Evolutionary conservation across 2,888 invertebrate species (phyloP).

Genomic region (Cybosia mesomella): DNA sequence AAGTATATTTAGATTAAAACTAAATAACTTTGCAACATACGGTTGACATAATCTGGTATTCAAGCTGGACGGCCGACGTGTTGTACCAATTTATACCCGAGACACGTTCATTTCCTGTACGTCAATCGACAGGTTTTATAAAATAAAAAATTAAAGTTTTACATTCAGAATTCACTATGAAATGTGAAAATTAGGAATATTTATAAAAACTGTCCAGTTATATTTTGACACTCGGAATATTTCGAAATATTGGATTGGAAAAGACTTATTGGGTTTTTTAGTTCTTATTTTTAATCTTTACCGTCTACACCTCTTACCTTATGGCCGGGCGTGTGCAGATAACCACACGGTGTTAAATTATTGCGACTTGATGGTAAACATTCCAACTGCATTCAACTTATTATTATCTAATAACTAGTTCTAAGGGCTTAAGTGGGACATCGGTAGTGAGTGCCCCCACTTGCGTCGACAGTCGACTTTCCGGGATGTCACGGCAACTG

Average conservation of each 20-base stretch:
- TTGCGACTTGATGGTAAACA: conserved; percentile 14
- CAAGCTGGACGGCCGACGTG: conserved; percentile 10
- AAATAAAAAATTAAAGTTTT: conserved; percentile 9
- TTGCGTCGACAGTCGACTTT: conserved; percentile 62
- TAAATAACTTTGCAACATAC: conserved; percentile 1
- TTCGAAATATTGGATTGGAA: background rate
- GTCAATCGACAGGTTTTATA: conserved; percentile 19
- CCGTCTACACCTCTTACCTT: no score
- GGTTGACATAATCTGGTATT: conserved; percentile 3
- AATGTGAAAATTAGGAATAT: background rate
- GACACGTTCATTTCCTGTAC: conserved; percentile 38
- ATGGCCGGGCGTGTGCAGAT: background rate
- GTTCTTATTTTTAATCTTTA: no score
- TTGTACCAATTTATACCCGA: conserved; percentile 22
- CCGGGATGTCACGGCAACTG: conserved; percentile 67
- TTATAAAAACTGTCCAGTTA: background rate
- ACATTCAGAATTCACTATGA: conserved; percentile 8
- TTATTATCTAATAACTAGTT: conserved; percentile 35
- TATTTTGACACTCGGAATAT: background rate
- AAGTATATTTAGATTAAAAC: conserved; percentile 3
- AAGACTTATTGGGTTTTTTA: background rate
- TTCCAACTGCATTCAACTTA: conserved; percentile 31
- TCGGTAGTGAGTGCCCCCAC: conserved; percentile 61
- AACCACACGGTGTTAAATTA: background rate
- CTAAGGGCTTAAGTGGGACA: conserved; percentile 38